Conservation (phyloP, 2,113 vertebrate species). For the Nothoprocta pentlandii region DNA sequence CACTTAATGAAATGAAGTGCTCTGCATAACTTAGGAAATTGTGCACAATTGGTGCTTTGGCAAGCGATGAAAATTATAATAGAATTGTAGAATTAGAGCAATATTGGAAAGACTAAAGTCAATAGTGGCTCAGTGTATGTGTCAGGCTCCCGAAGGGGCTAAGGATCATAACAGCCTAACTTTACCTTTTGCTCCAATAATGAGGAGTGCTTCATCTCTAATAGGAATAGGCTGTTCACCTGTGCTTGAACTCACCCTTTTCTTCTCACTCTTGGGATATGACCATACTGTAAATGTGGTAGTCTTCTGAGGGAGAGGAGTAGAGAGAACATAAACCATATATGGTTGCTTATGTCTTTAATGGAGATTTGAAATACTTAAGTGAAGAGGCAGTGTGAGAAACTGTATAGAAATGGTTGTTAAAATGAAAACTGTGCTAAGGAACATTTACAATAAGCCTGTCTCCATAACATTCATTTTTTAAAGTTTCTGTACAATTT, state of each 20-base stretch:
- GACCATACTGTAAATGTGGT: not conserved
- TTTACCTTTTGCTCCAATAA: not conserved
- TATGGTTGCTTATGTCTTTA: not conserved
- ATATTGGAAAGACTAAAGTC: not conserved
- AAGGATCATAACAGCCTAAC: not conserved
- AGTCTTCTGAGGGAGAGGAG: not conserved
- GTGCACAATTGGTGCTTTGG: not conserved
- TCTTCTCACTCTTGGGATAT: not conserved
- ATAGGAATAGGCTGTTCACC: not conserved
- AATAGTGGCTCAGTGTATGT: not conserved
- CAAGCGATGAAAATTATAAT: not conserved
- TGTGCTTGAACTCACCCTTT: not conserved
- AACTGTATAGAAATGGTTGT: not conserved
- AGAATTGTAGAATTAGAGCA: not conserved
- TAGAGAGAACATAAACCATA: not conserved
- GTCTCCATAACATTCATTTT: not conserved
- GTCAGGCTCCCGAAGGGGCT: not conserved
- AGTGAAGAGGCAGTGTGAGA: not conserved
- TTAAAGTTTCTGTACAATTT: not conserved
- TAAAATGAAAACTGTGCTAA: not conserved
- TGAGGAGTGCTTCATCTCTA: not conserved
- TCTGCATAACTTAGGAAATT: not conserved
- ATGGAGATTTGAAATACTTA: not conserved
- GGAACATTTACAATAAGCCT: not conserved
- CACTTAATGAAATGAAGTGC: not conserved